Evolutionary conservation across 1,140 invertebrate species (phyloP), one percentile per base, ranked within the genome.

Genomic region (Saccostrea cuccullata): DNA sequence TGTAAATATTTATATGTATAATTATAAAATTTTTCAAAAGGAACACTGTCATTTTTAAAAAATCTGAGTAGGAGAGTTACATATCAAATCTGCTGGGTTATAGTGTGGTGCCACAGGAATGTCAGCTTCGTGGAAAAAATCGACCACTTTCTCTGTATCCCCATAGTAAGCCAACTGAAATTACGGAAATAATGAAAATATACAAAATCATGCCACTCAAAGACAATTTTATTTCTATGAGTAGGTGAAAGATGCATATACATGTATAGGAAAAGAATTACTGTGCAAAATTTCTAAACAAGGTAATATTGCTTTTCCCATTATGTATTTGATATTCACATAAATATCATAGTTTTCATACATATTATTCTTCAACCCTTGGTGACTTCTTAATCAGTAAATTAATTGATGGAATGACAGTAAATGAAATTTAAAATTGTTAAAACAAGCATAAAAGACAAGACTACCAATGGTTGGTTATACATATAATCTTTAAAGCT

Each of bases 41-140:
- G n/a, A n/a, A n/a, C n/a, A n/a, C n/a, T n/a, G n/a, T n/a, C n/a
- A n/a, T n/a, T n/a, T n/a, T n/a, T n/a, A n/a, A n/a, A n/a, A n/a
- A 30, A 82, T 20, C 0, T 15, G 26, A 5, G 26, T 30, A 36
- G 4, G 58, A 20, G 0, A 77, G 97, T 97, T 96, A 98, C 97
- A 95, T 92, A 98, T 97, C 77, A 98, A 98, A 94, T 98, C 97
- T 1, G 97, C 97, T 40, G 97, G 97, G 95, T 98, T 98, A 93
- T 98, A 98, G 94, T 98, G 97, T 2, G 97, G 96, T 91, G 97
- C 96, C 89, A 98, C 96, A 70, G 96, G 96, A 73, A 98, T 96
- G 86, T 97, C 97, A 84, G 98, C 96, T 87, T 95, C 96, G 89
- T 96, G 96, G 92, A 98, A 98, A 93, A 97, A 97, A 89, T 97